phyloP scores from a whole-genome alignment of 2,888 invertebrate species.

The Aethes cnicana region DNA sequence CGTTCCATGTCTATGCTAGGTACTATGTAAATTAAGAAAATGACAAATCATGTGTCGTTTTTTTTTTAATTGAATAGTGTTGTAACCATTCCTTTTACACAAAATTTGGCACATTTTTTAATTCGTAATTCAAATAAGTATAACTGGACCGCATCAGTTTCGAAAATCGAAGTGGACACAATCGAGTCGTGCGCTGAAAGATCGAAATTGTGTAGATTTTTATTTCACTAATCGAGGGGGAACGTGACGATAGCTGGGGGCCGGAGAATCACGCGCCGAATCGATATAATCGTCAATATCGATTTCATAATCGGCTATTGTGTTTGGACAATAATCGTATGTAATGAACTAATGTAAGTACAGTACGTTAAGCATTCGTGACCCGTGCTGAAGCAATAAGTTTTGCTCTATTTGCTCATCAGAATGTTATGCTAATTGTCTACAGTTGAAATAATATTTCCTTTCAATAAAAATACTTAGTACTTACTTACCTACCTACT shows the following conservation, averaged over 20 bases:
- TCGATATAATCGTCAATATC: slow-evolving; percentile 32
- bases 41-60: no score
- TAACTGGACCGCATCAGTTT: slow-evolving; percentile 8
- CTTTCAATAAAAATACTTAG: no score
- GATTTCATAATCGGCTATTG: slow-evolving; percentile 37
- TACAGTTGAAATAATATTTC: no score
- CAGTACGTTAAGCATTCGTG: slow-evolving; percentile 28
- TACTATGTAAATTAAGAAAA: no score
- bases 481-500: no score
- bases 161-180: slow-evolving; percentile 28
- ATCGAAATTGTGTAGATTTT: slow-evolving; percentile 38
- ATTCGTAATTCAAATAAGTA: not conserved
- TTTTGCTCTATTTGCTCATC: slow-evolving; percentile 1
- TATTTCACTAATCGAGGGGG: slow-evolving; percentile 39
- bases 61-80: not conserved
- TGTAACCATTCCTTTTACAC: not conserved
- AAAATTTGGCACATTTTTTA: slow-evolving; percentile 3
- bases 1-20: no score
- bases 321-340: slow-evolving; percentile 35
- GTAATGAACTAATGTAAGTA: no score
- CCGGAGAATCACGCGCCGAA: slow-evolving; percentile 44
- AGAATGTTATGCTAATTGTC: not conserved
- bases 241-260: slow-evolving; percentile 51
- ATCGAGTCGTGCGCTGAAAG: slow-evolving; percentile 36
- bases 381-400: slow-evolving; percentile 16